Percentiles rank a stretch among this genome's conserved stretches.
Conservation (phyloP, 2,113 vertebrate genomes). For the Nerophis lumbriciformis region DNA sequence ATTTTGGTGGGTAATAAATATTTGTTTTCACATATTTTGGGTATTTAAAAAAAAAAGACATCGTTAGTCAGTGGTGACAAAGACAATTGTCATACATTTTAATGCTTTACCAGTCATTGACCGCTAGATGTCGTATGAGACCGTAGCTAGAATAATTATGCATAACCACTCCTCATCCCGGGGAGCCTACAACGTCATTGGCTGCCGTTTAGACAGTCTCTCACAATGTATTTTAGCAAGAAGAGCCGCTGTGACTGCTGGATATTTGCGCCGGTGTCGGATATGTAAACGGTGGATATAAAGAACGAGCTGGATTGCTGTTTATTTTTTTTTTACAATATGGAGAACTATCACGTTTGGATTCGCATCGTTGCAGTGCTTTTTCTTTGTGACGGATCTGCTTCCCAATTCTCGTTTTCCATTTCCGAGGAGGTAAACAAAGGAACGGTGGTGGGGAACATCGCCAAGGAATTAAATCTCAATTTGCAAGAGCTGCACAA, state of each 20-base stretch:
- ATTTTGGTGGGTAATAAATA: neutral
- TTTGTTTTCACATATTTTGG: neutral
- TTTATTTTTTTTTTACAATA: slow-evolving; percentile 42
- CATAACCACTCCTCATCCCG: slow-evolving; percentile 19
- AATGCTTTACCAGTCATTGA: rapidly evolving
- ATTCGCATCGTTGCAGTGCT: slow-evolving; percentile 24
- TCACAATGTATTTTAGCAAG: neutral
- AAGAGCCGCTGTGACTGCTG: neutral
- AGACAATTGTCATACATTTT: neutral
- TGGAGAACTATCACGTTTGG: slow-evolving; percentile 23
- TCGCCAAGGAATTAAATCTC: slow-evolving; percentile 63
- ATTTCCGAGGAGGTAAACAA: slow-evolving; percentile 61
- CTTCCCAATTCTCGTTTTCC: slow-evolving; percentile 55
- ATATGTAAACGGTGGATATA: neutral
- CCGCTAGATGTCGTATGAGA: slow-evolving; percentile 52
- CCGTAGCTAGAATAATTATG: slow-evolving; percentile 7
- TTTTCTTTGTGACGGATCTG: slow-evolving; percentile 32
- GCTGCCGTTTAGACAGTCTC: neutral
- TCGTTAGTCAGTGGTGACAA: no score
- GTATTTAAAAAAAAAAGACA: neutral
- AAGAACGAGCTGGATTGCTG: slow-evolving; percentile 7
- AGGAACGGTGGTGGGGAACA: slow-evolving; percentile 59
- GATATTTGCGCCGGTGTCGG: neutral
- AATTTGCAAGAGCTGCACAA: slow-evolving; percentile 47
- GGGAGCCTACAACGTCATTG: neutral